Conservation (phyloP, 2,797 vertebrate genomes). For the Typhlichthys subterraneus region DNA sequence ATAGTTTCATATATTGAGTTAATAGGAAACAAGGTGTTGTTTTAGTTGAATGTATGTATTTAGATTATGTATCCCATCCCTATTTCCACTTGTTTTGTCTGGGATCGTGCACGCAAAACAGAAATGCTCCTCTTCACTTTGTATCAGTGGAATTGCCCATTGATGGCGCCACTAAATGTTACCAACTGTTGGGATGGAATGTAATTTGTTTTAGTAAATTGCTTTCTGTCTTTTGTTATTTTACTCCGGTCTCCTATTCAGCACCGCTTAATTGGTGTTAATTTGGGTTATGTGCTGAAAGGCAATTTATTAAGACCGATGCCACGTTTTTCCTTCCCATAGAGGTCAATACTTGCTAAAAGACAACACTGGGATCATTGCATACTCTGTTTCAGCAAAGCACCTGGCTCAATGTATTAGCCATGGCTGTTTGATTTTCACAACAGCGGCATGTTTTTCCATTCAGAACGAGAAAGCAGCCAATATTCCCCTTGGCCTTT, state of each 20-base stretch:
- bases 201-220: background rate
- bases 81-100: no score
- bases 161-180: background rate
- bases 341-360: slow-evolving; percentile 22
- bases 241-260: slow-evolving; percentile 1
- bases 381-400: slow-evolving; percentile 51
- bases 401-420: slow-evolving; percentile 45
- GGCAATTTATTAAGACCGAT: slow-evolving; percentile 22
- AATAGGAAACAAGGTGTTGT: background rate
- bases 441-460: slow-evolving; percentile 49
- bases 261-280: slow-evolving; percentile 20
- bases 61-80: no score
- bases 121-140: no score
- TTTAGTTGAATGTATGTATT: background rate
- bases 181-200: background rate
- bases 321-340: slow-evolving; percentile 17
- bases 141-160: background rate
- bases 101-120: no score
- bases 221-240: background rate
- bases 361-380: slow-evolving; percentile 34
- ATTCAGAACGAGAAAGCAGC: slow-evolving; percentile 53
- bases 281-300: slow-evolving; percentile 24
- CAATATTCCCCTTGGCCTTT: slow-evolving; percentile 69
- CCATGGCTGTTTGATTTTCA: slow-evolving; percentile 48
- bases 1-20: background rate